Percentiles rank a stretch among this genome's conserved stretches.
Evolutionary conservation across 1,140 invertebrate genomes (phyloP).

Genomic region (Drosophila carrolli): DNA sequence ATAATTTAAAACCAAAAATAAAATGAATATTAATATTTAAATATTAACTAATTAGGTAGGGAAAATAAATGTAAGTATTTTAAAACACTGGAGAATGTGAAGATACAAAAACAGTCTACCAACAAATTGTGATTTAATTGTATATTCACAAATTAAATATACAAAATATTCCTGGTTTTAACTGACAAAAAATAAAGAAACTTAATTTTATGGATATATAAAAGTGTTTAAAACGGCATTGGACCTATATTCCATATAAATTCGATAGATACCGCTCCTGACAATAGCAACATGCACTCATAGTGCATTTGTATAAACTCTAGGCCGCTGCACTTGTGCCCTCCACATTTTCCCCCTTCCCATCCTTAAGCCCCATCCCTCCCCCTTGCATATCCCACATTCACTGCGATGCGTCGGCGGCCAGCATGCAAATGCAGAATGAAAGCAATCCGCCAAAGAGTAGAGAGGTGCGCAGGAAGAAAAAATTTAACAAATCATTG

Average conservation of each 20-base stretch:
- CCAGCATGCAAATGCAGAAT: slow-evolving; percentile 71
- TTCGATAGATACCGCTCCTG: slow-evolving; percentile 1
- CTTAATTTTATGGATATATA: neutral
- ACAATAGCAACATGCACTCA: slow-evolving; percentile 72
- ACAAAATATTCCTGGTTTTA: no score
- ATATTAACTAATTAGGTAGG: no score
- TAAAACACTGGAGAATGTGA: no score
- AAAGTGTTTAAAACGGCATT: neutral
- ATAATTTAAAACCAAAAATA: no score
- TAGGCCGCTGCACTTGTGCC: slow-evolving; percentile 78
- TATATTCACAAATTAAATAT: no score
- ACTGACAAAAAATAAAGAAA: no score
- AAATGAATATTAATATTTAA: no score
- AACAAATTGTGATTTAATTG: no score
- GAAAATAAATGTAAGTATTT: no score
- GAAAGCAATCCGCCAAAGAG: slow-evolving; percentile 50
- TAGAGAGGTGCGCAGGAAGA: neutral
- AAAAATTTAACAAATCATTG: neutral
- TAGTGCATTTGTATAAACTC: slow-evolving; percentile 76
- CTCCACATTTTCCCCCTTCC: slow-evolving; percentile 22
- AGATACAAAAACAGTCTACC: no score
- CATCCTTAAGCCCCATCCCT: neutral
- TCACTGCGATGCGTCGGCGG: slow-evolving; percentile 56
- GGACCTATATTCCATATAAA: slow-evolving; percentile 2
- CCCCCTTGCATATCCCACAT: slow-evolving; percentile 16